These are phyloP conservation scores for Acanthosepion pharaonis DNA, from an alignment of 2,888 invertebrate genomes.

Conservation along the genomic window DNA sequence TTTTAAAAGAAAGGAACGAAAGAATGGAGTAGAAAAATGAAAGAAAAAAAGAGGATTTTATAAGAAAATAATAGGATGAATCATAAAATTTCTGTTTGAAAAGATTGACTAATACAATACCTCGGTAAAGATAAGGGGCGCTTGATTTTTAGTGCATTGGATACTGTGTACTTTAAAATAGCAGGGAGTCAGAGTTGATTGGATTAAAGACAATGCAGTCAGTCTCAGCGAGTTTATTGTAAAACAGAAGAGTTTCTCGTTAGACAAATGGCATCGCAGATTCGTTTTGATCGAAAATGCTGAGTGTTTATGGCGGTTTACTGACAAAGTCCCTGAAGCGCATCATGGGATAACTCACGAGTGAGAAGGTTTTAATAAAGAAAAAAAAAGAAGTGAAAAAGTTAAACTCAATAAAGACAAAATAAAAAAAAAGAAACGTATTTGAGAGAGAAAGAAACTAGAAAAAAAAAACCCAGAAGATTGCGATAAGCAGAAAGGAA, in stretches of 20 bases:
- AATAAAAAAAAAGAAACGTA: too few relatives aligned
- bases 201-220: not conserved
- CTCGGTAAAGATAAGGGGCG: not conserved
- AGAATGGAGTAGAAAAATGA: not conserved
- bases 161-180: not conserved
- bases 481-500: not conserved
- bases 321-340: not conserved
- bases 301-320: not conserved
- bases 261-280: not conserved
- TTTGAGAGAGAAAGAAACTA: too few relatives aligned
- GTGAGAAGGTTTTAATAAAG: not conserved
- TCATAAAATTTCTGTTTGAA: not conserved
- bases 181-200: not conserved
- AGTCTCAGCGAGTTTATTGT: not conserved
- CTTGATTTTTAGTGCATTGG: not conserved
- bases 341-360: not conserved
- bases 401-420: too few relatives aligned
- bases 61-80: constrained; percentile 3
- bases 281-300: constrained; percentile 1
- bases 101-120: not conserved
- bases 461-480: too few relatives aligned
- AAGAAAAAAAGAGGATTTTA: not conserved
- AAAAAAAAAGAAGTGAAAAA: not conserved
- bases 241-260: not conserved
- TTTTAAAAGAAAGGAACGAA: not conserved